Base-by-base conservation (phyloP, 2,888 invertebrate species). In the Chrysolina oricalcia region DNA sequence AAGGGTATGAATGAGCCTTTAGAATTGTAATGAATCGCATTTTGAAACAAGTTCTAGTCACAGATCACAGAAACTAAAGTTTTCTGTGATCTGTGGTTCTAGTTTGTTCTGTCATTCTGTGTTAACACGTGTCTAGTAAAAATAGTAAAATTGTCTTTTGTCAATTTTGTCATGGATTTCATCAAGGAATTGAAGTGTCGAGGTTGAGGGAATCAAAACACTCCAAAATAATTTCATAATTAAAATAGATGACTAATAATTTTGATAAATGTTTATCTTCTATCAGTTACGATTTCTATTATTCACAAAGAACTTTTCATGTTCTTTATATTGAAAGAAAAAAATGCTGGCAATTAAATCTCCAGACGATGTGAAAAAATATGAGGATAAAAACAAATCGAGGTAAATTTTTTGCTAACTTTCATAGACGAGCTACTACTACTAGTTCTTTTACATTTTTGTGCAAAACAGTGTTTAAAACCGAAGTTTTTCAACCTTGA, bases 211-310 rank as follows among this genome's bases (percentile, higher is more conserved):
- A 27, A 59, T 13, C 8, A 15, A 27, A 27, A 59, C n/a, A 27
- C n/a, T 27, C 23, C 1, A 59, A 17, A n/a, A 35, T 59, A 13
- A 27, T 27, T 59, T 59, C 59, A 27, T 35, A 35, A 59, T 35
- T 35, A 59, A 35, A 59, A 27, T 59, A 59, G 59, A 59, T 59
- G 59, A 59, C 13, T 59, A 59, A 59, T 35, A 59, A 27, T 59
- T 59, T n/a, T n/a, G 59, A 59, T 59, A 59, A 59, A 59, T 59
- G 59, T 59, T 59, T 59, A 59, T 59, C 59, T 59, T 59, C 59
- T n/a, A 59, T 59, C 8, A n/a, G 11, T n/a, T 27, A 59, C 59
- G 35, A 35, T 59, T n/a, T 35, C 59, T 59, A 59, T 27, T 27
- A 59, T 27, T 59, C 59, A 27, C 27, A 59, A 15, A 59, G n/a